A percentile compares a stretch with the other conserved stretches of the same genome.
Evolutionary conservation across 2,797 vertebrate genomes (phyloP).

Genomic region (Rhincodon typus): DNA sequence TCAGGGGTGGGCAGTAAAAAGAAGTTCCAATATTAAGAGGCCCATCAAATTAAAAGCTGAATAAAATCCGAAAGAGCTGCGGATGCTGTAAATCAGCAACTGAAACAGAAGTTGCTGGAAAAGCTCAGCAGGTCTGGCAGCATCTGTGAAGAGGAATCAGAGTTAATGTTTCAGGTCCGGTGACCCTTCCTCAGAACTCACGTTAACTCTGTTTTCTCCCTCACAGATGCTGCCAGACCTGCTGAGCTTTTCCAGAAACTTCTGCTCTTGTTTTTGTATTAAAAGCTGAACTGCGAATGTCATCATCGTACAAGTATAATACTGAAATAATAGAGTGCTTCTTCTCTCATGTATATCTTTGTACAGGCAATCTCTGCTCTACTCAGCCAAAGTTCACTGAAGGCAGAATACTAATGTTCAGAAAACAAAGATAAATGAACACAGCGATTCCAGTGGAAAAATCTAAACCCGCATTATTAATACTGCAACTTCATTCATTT

Average conservation of each 20-base stretch:
- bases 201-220: no score
- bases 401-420: background rate
- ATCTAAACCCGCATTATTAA: background rate
- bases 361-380: background rate
- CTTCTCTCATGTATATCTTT: background rate
- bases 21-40: background rate
- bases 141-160: no score
- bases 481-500: background rate
- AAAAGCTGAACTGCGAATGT: background rate
- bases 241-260: no score
- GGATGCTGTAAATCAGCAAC: no score
- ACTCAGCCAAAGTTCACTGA: background rate
- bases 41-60: background rate
- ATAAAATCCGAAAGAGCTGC: no score
- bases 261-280: no score
- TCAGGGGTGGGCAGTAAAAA: background rate
- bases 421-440: background rate
- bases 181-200: no score
- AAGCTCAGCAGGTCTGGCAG: no score
- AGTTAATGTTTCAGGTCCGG: no score
- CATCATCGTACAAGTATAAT: background rate
- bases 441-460: background rate
- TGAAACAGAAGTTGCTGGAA: no score
- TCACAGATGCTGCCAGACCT: no score
- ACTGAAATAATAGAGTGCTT: background rate